Evolutionary conservation across 1,140 invertebrate genomes (phyloP).

Genomic region (Drusus annulatus): DNA sequence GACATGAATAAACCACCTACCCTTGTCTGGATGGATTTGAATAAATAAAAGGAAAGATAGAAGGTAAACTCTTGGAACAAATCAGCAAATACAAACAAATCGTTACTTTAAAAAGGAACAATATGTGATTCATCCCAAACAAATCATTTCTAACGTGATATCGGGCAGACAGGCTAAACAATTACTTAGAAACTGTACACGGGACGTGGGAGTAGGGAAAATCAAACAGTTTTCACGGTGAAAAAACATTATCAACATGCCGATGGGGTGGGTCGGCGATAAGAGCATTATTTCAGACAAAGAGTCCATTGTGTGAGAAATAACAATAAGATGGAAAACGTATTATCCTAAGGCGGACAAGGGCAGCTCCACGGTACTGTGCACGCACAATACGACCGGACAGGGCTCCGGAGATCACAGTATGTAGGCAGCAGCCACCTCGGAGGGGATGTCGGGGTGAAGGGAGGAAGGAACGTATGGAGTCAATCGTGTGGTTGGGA

Average conservation of each 20-base stretch:
- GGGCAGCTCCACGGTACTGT: background rate
- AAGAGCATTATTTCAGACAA: slow-evolving; percentile 56
- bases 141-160: background rate
- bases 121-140: background rate
- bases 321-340: slow-evolving; percentile 57
- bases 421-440: background rate
- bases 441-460: too few species aligned
- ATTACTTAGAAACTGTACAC: background rate
- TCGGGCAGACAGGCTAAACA: slow-evolving; percentile 1
- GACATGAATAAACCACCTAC: too few species aligned
- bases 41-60: too few species aligned
- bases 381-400: slow-evolving; percentile 2
- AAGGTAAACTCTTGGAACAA: background rate
- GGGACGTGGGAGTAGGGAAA: background rate
- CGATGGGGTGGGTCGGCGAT: slow-evolving; percentile 41
- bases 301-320: slow-evolving; percentile 57
- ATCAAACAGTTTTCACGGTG: slow-evolving; percentile 10
- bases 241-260: slow-evolving; percentile 53
- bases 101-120: slow-evolving; percentile 9
- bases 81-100: slow-evolving; percentile 7
- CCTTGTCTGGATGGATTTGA: too few species aligned
- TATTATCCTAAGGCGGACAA: slow-evolving; percentile 9
- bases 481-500: background rate
- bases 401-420: slow-evolving; percentile 1
- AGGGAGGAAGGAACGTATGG: background rate